These are phyloP conservation scores for Melanostoma scalare DNA, from an alignment of 2,888 invertebrate species.

Conservation along the genomic window DNA sequence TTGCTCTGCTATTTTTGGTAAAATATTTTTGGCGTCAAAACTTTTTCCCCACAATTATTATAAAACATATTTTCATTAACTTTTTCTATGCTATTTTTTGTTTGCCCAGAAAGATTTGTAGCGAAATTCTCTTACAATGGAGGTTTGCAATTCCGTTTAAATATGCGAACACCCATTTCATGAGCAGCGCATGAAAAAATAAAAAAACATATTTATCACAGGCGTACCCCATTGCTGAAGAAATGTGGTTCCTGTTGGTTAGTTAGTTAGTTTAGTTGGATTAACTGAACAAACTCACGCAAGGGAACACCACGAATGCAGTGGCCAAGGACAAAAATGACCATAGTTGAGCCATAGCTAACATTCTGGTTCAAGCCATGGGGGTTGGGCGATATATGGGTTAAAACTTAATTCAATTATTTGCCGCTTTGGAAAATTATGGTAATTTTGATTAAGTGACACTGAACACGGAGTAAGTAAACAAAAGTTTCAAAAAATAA, in stretches of 20 bases:
- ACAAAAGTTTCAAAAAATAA: too few species aligned
- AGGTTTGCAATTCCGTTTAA: background rate
- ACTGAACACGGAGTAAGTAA: background rate
- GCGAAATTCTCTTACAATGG: too few species aligned
- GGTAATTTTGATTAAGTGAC: constrained; percentile 22
- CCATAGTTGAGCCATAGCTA: too few species aligned
- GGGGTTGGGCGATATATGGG: too few species aligned
- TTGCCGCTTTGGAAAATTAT: constrained; percentile 15
- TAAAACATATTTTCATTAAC: too few species aligned
- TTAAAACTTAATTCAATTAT: constrained; percentile 24
- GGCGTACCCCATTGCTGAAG: constrained; percentile 1
- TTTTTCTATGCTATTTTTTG: too few species aligned
- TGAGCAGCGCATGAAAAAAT: background rate
- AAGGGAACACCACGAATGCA: background rate
- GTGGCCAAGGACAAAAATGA: background rate
- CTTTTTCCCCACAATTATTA: too few species aligned
- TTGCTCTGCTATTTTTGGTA: too few species aligned
- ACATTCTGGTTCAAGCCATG: too few species aligned
- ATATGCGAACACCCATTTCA: background rate
- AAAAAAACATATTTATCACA: background rate
- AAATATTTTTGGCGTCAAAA: too few species aligned
- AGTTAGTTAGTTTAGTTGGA: background rate
- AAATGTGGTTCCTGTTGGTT: constrained; percentile 3
- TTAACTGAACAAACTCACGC: constrained; percentile 30
- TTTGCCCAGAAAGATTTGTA: too few species aligned